Percentiles rank a stretch among this genome's conserved stretches.
These are phyloP conservation scores for Gari tellinella DNA, from an alignment of 2,888 invertebrate species.

Conservation along the genomic window DNA sequence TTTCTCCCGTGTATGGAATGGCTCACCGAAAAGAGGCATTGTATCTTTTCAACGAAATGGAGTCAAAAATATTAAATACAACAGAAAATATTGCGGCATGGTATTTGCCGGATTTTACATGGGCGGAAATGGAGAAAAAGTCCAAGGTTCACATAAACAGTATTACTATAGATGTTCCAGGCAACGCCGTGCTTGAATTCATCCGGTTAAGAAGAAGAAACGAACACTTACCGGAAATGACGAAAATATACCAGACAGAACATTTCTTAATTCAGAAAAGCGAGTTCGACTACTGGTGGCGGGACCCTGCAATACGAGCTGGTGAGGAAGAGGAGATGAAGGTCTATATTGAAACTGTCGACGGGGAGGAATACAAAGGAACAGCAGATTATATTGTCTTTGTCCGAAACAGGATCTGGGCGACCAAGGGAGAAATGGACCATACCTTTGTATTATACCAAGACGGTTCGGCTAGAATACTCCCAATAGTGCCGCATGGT, in stretches of 20 bases:
- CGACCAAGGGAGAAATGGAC: conserved; percentile 46
- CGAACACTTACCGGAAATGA: conserved; percentile 8
- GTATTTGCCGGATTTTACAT: conserved; percentile 40
- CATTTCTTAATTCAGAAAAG: conserved; percentile 36
- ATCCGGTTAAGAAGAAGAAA: conserved; percentile 28
- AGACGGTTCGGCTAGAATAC: conserved; percentile 51
- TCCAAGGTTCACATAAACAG: conserved; percentile 17
- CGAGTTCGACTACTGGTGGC: conserved; percentile 48
- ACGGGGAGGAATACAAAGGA: conserved; percentile 36
- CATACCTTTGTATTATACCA: conserved; percentile 55
- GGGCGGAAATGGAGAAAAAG: conserved; percentile 27
- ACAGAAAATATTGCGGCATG: conserved; percentile 1
- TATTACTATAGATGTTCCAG: conserved; percentile 27
- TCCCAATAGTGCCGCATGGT: conserved; percentile 52
- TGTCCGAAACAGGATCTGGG: conserved; percentile 42
- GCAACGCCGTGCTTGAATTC: conserved; percentile 13
- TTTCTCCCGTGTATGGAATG: conserved; percentile 18
- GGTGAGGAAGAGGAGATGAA: conserved; percentile 42
- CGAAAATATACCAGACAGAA: conserved; percentile 28
- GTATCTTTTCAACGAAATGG: conserved; percentile 4
- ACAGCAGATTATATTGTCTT: conserved; percentile 40
- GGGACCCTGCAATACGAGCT: conserved; percentile 30
- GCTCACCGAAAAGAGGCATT: neutral
- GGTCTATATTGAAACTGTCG: conserved; percentile 35
- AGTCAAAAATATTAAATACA: conserved; percentile 2